Evolutionary conservation across 2,888 invertebrate genomes (phyloP), one percentile per base, ranked within the genome.

Genomic region (Drosophila multiciliata): DNA sequence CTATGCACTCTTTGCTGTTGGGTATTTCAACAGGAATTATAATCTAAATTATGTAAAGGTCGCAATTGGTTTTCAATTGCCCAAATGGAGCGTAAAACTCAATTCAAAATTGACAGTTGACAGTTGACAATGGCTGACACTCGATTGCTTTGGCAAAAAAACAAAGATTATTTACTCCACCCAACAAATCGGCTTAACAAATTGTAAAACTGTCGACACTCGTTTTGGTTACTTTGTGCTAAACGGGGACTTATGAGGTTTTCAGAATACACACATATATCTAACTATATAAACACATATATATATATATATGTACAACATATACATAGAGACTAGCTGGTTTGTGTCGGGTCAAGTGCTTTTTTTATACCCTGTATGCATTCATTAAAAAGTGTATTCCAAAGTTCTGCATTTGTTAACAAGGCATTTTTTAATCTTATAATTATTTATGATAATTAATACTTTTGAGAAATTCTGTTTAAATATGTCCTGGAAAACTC

Each of bases 11-110:
- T 20, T 23, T 42, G 20, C 20, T 60, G 42, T 65, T 78, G 77
- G 63, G 69, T 71, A 71, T 87, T 78, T 76, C 78, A 82, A 87
- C 84, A 80, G 80, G 82, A 76, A 89, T 89, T 87, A 84, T 84
- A 87, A 67, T 65, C 74, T 81, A 84, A 89, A 82, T 87, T 76
- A 87, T 73, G 80, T 66, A 71, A 67, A 45, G 48, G 26, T 42
- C 20, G 38, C 36, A 45, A 17, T 42, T 42, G 42, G 29, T 20
- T 61, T 36, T 23, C 15, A 32, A 49, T 23, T 32, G 20, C 65
- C 17, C 29, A 80, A 87, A 87, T 87, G 87, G 66, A 59, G 69
- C 75, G 85, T 75, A 58, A 83, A 83, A 83, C 79, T 69, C 80
- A 85, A 70, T 85, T 26, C 57, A 67, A 73, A 78, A 65, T 66